Evolutionary conservation across 2,113 vertebrate species (phyloP), one percentile per base, ranked within the genome.

Genomic region (Gymnocephalus cernua): DNA sequence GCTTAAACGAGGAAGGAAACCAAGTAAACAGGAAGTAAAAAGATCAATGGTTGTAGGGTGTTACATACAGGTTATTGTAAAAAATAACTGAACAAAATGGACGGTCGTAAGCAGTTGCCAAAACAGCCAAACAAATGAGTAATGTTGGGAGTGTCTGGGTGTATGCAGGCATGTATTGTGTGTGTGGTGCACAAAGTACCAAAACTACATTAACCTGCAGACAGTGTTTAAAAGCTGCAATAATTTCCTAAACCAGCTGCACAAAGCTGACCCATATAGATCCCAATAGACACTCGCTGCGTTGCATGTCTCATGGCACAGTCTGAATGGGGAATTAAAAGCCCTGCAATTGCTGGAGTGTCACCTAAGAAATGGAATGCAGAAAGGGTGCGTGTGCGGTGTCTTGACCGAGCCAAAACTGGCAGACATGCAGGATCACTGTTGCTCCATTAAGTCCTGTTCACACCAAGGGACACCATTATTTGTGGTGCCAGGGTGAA

Each of bases 1-100:
- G 6, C 19, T 54, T 7, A 44, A 75, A 74, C 41, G 29, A 57
- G 61, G 72, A 80, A 80, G 48, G 6, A 23, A 58, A 10, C 21
- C 4, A 16, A 18, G 16, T 19, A 74, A 74, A 58, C 14, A 38
- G 59, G 77, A 88, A 76, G 74, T 73, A 50, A 84, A 64, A 65
- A 57, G 54, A 72, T 70, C 19, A 72, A 23, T 23, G 1, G 18
- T 11, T 53, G 41, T 57, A 25, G 27, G 8, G 48, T 68, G 19
- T n/a, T 21, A 10, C 1, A 4, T 41, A n/a, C 50, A 44, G 14
- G 70, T 23, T 14, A 45, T 14, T n/a, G 53, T n/a, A 16, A 62
- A 16, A 62, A 53, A 12, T n/a, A 70, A 44, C 56, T 23, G 23
- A 32, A 56, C 27, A 54, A 62, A 64, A 61, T 45, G 19, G 7